Conservation (phyloP, 2,113 vertebrate species). For the Neolamprologus cancellatus region DNA sequence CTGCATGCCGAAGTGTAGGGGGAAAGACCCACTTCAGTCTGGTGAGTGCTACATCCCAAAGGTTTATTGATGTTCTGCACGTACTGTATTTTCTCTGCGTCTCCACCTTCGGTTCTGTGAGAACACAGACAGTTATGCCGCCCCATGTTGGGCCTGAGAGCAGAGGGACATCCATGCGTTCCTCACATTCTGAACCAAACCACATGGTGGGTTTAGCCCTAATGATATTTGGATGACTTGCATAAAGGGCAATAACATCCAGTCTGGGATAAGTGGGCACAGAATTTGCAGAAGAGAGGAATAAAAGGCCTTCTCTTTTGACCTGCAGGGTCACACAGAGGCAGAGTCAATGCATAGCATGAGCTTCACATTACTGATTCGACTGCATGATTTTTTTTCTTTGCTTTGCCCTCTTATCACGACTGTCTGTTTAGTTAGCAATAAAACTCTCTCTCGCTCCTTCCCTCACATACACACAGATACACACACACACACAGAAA, state of each 20-base stretch:
- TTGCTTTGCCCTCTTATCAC: not conserved
- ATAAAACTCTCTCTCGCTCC: slow-evolving; percentile 10
- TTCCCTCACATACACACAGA: not conserved
- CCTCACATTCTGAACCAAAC: slow-evolving; percentile 53
- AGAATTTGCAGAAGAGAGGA: slow-evolving; percentile 15
- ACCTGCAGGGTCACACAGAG: not conserved
- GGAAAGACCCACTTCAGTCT: not conserved
- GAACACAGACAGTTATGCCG: slow-evolving; percentile 25
- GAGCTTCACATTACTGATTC: slow-evolving; percentile 29
- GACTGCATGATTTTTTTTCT: not conserved
- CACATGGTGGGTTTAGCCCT: slow-evolving; percentile 51
- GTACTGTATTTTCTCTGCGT: not conserved
- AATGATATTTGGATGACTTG: slow-evolving; percentile 67
- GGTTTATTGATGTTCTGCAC: slow-evolving; percentile 6
- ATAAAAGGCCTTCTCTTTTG: slow-evolving; percentile 1
- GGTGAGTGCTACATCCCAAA: not conserved
- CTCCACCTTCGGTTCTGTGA: slow-evolving; percentile 15
- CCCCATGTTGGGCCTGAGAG: slow-evolving; percentile 28
- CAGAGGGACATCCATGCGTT: slow-evolving; percentile 42
- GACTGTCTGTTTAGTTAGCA: slow-evolving; percentile 37
- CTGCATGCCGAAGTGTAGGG: not conserved
- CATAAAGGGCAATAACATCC: slow-evolving; percentile 47
- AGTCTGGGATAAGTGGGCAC: slow-evolving; percentile 30
- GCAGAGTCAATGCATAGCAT: slow-evolving; percentile 16
- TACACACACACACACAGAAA: slow-evolving; percentile 31